Evolutionary conservation across 92 coral and sea anemone species (phyloP).

Genomic region (Zoanthus sociatus): DNA sequence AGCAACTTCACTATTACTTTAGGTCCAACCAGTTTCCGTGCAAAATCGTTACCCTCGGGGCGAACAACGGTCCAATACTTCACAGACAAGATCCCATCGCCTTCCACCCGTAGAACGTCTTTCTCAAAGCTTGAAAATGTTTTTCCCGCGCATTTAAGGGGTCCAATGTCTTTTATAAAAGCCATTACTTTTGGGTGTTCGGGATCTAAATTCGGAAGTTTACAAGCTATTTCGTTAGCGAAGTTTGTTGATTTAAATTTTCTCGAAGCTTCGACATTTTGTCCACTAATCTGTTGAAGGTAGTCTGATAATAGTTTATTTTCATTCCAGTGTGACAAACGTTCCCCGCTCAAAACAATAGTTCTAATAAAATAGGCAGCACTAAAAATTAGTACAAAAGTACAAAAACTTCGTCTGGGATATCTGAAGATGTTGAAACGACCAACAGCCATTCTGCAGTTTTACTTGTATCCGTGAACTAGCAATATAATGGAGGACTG

Average conservation of each 20-base stretch:
- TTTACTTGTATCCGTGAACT: too few species aligned
- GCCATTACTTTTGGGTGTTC: conserved; percentile 49
- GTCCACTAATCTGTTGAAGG: not conserved
- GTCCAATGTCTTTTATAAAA: conserved; percentile 46
- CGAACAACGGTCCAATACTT: conserved; percentile 64
- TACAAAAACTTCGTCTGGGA: not conserved
- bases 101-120: conserved; percentile 58
- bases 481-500: too few species aligned
- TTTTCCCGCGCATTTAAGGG: conserved; percentile 37
- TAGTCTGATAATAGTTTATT: not conserved
- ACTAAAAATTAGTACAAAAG: not conserved
- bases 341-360: not conserved
- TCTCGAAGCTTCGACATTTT: too few species aligned
- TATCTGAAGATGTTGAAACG: not conserved
- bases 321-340: too few species aligned
- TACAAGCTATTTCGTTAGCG: conserved; percentile 30
- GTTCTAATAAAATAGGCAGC: not conserved
- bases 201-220: conserved; percentile 53
- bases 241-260: not conserved
- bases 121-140: conserved; percentile 66
- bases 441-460: not conserved
- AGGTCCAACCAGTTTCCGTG: conserved; percentile 57
- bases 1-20: conserved; percentile 36
- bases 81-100: conserved; percentile 62
- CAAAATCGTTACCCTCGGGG: conserved; percentile 59